Conservation (phyloP, 2,797 vertebrate genomes). For the Typhlichthys subterraneus region DNA sequence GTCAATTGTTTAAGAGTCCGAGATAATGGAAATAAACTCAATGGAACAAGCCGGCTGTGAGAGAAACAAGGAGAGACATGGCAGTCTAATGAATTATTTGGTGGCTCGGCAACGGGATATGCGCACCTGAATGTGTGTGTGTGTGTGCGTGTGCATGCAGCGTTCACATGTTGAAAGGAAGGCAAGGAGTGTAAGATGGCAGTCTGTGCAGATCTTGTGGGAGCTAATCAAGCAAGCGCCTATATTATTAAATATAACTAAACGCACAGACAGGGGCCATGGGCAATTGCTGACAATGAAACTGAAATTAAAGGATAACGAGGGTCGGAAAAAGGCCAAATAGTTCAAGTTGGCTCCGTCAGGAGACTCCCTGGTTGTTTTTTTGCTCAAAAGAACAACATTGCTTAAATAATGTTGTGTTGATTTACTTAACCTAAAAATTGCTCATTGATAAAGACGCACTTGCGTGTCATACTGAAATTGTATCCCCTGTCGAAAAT, state of each 20-base stretch:
- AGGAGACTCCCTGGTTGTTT: too few relatives aligned
- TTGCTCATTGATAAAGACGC: too few relatives aligned
- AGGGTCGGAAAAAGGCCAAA: too few relatives aligned
- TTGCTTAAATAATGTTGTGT: too few relatives aligned
- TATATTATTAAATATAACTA: constrained; percentile 15
- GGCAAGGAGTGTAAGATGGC: constrained; percentile 9
- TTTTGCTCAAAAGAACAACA: too few relatives aligned
- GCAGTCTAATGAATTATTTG: constrained; percentile 75
- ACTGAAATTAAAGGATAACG: background rate
- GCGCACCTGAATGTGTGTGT: constrained; percentile 57
- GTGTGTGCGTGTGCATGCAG: constrained; percentile 19
- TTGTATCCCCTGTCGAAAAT: too few relatives aligned
- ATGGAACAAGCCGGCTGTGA: constrained; percentile 68
- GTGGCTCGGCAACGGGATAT: constrained; percentile 68
- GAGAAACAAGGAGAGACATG: constrained; percentile 73
- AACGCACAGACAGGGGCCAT: background rate
- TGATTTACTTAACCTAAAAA: background rate
- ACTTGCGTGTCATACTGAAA: too few relatives aligned
- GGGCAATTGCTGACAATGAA: background rate
- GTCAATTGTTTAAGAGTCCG: constrained; percentile 62
- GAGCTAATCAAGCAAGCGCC: constrained; percentile 23
- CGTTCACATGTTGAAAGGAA: constrained; percentile 8
- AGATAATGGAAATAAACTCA: constrained; percentile 73
- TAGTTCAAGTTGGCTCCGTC: too few relatives aligned
- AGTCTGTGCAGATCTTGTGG: constrained; percentile 18